Conservation (phyloP, 1,140 invertebrate genomes). For the Drosophila gunungcola region DNA sequence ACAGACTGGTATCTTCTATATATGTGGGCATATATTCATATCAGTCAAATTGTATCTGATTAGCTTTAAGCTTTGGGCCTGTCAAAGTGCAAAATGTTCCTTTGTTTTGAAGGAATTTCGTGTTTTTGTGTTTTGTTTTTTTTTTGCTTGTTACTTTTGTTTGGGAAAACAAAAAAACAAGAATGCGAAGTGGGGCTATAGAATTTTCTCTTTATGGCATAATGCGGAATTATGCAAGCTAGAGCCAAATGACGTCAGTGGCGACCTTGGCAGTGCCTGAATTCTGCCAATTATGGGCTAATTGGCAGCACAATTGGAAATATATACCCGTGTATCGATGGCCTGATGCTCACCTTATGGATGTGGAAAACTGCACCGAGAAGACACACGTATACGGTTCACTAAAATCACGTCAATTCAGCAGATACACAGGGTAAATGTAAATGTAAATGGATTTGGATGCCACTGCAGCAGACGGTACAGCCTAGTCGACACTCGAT, state of each 20-base stretch:
- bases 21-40: constrained; percentile 27
- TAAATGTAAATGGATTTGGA: not conserved
- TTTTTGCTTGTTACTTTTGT: constrained; percentile 6
- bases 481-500: constrained; percentile 81
- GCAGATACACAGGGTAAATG: constrained; percentile 4
- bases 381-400: constrained; percentile 12
- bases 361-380: constrained; percentile 10
- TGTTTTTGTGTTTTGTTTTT: constrained; percentile 26
- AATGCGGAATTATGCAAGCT: constrained; percentile 62
- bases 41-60: constrained; percentile 57
- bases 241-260: constrained; percentile 56
- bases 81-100: constrained; percentile 51
- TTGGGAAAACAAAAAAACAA: constrained; percentile 28
- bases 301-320: constrained; percentile 9
- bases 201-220: constrained; percentile 36
- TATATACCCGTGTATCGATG: constrained; percentile 1
- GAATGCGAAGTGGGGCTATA: constrained; percentile 4
- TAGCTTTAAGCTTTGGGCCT: constrained; percentile 63
- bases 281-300: constrained; percentile 16
- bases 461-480: constrained; percentile 50
- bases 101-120: constrained; percentile 53
- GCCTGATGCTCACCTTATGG: constrained; percentile 24
- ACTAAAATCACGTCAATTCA: constrained; percentile 17
- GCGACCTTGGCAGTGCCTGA: constrained; percentile 50
- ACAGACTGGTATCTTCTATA: constrained; percentile 5